phyloP scores from a whole-genome alignment of 2,888 invertebrate genomes.

The Xylota segnis region DNA sequence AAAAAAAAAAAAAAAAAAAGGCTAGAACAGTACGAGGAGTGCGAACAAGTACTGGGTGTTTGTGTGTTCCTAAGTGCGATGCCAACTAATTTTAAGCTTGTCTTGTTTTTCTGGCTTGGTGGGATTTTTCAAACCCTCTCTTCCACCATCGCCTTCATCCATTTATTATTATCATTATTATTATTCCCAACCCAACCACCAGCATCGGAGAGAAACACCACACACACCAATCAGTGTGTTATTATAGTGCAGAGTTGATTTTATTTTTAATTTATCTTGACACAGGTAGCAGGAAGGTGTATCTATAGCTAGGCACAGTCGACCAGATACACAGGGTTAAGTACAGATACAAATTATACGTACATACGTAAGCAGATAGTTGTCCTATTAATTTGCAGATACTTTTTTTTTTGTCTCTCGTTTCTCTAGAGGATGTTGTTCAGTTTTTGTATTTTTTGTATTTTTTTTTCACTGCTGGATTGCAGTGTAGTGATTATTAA shows the following conservation, averaged over 20 bases:
- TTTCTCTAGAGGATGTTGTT: conserved; percentile 43
- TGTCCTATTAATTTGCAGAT: conserved; percentile 75
- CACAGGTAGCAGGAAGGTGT: conserved; percentile 69
- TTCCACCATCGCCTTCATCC: conserved; percentile 19
- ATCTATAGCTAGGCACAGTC: conserved; percentile 41
- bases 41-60: conserved; percentile 68
- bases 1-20: too few relatives aligned
- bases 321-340: conserved; percentile 59
- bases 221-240: conserved; percentile 66
- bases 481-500: conserved; percentile 59
- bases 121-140: conserved; percentile 44
- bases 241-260: conserved; percentile 70
- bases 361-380: conserved; percentile 35
- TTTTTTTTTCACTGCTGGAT: background rate
- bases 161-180: conserved; percentile 72
- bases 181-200: conserved; percentile 48
- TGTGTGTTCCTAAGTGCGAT: conserved; percentile 73
- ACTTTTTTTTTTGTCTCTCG: conserved; percentile 9
- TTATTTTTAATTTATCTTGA: conserved; percentile 73
- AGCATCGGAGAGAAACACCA: background rate
- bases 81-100: conserved; percentile 75
- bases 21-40: conserved; percentile 59
- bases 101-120: conserved; percentile 76
- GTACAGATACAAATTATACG: conserved; percentile 65
- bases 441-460: background rate